Conservation (phyloP, 1,140 invertebrate species). For the Geopemphigus sp. region DNA sequence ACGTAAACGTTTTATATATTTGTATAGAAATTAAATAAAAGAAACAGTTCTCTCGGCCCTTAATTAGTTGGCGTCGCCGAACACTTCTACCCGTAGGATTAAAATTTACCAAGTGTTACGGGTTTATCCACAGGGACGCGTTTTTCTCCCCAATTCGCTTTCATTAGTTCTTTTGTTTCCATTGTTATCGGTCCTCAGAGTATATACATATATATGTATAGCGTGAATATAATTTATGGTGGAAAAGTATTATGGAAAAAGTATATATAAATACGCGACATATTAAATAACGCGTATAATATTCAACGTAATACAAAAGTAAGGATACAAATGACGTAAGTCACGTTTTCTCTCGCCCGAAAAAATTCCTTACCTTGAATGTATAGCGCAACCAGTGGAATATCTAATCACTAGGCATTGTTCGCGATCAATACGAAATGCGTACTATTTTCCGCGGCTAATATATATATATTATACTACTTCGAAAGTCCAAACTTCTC, state of each 20-base stretch:
- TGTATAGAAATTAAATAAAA: neutral
- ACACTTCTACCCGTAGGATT: neutral
- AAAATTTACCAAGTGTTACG: slow-evolving; percentile 15
- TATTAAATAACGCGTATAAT: too few species aligned
- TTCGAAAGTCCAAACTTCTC: too few species aligned
- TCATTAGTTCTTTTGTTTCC: neutral
- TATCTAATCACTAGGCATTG: too few species aligned
- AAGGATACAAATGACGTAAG: too few species aligned
- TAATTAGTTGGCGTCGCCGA: neutral
- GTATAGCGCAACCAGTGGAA: too few species aligned
- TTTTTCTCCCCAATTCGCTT: neutral
- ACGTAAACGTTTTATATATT: neutral
- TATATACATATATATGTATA: too few species aligned
- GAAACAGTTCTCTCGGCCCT: neutral
- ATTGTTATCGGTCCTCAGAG: neutral
- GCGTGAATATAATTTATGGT: neutral
- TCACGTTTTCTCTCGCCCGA: too few species aligned
- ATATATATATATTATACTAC: too few species aligned
- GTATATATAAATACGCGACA: neutral
- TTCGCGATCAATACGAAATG: too few species aligned
- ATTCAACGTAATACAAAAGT: too few species aligned
- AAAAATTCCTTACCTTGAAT: too few species aligned
- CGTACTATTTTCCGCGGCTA: neutral
- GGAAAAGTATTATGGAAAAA: neutral
- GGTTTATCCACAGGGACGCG: neutral